Evolutionary conservation across 2,888 invertebrate species (phyloP).

Genomic region (Cantharis nigra): DNA sequence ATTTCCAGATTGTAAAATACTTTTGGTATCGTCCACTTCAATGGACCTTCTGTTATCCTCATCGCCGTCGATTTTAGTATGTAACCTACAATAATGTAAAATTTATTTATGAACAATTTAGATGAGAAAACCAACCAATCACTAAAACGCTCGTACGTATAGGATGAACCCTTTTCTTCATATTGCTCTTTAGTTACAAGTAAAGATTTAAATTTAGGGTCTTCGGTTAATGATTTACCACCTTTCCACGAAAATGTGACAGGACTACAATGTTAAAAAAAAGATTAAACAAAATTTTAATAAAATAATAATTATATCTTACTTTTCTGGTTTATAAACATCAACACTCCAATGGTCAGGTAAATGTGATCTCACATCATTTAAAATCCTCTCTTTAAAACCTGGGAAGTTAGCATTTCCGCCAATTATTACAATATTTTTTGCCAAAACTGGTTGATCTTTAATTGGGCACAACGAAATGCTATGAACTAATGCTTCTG

Average conservation of each 20-base stretch:
- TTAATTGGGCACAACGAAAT: constrained; percentile 76
- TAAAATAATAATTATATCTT: constrained; percentile 40
- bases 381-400: constrained; percentile 76
- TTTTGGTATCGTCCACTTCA: not conserved
- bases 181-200: constrained; percentile 84
- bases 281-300: constrained; percentile 22
- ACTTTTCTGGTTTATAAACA: constrained; percentile 71
- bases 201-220: constrained; percentile 72
- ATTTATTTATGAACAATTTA: not conserved
- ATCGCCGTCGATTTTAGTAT: not conserved
- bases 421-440: constrained; percentile 85
- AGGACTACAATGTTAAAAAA: constrained; percentile 61
- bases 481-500: constrained; percentile 82
- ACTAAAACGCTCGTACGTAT: constrained; percentile 63
- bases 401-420: constrained; percentile 81
- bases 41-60: not conserved
- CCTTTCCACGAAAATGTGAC: constrained; percentile 88
- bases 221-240: constrained; percentile 74
- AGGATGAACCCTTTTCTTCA: constrained; percentile 78
- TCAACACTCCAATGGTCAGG: constrained; percentile 79
- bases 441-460: constrained; percentile 75
- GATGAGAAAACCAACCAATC: constrained; percentile 44
- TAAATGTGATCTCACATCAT: constrained; percentile 78
- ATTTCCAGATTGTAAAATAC: constrained; percentile 8
- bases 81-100: constrained; percentile 7